Evolutionary conservation across 1,140 invertebrate species (phyloP), one percentile per base, ranked within the genome.

Genomic region (Temnothorax longispinosus): DNA sequence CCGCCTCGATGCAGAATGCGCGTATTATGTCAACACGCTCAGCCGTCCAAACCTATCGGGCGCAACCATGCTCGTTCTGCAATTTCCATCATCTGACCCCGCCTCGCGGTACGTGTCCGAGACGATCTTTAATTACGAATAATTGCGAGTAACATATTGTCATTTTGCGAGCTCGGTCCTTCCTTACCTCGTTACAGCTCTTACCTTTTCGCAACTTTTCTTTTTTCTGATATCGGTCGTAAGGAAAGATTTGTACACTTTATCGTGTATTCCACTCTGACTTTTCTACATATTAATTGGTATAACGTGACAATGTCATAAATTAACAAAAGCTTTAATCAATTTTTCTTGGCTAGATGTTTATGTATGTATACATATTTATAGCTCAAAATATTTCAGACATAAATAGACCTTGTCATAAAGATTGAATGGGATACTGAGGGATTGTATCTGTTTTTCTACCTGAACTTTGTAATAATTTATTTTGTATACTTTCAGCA

Each of bases 31-130:
- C 91, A 64, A 86, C 69, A 18, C 81, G 85, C 6, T 41, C 38
- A 41, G 38, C 67, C 10, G 18, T 88, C 13, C 86, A 92, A 38
- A 21, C 27, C 1, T 27, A 65, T 18, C 78, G 87, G 11, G 76
- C 74, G 7, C 87, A 87, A 54, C 35, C 92, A 7, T 94, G 94
- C 18, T 90, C 92, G 0, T 94, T 93, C 67, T 94, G 94, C 69
- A 92, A 92, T n/a, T 91, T 93, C 44, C 88, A 88, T 60, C 94
- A 94, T 62, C 47, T 64, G 1, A 90, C 81, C 77, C 72, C 75
- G 50, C 35, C 69, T 7, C 91, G 85, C 62, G 60, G 93, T 56
- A 86, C 75, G 77, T 72, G 64, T 80, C 1, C n/a, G 41, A 58
- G 1, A 64, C 64, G 13, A 13, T 18, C n/a, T 44, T 50, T 54